Evolutionary conservation across 2,888 invertebrate genomes (phyloP), one percentile per base, ranked within the genome.

Genomic region (Nysson spinosus): DNA sequence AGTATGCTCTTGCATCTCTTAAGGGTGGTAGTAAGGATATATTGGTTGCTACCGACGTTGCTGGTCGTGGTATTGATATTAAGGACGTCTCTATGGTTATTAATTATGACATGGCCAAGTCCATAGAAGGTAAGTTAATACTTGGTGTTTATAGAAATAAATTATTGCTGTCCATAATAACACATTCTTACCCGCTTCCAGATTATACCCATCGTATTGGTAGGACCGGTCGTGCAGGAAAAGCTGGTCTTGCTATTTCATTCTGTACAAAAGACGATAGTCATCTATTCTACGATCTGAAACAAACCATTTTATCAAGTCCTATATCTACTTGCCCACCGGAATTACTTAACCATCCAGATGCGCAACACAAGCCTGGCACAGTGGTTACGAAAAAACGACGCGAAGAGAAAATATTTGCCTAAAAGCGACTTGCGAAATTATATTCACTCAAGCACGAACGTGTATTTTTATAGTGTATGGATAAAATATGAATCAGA

Each of bases 51-150:
- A 99, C 99, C 0, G 99, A 99, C 88, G 99, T 99, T 0, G 99
- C 99, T 75, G 99, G 99, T 77, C 95, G 99, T 91, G 99, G 99
- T 96, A 99, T 99, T 76, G 99, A 99, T 85, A 99, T 99, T 85
- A 99, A 99, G 87, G 99, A 99, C 87, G 99, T 99, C 1, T 97
- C 98, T 4, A 91, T 99, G 88, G 99, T 99, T 68, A 96, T 99
- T 80, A 99, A 99, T 88, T 99, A 99, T 82, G 99, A 99, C 85
- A 99, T 99, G 99, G 98, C 99, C 0, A 99, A 99, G 88, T 93
- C 94, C 12, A 99, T 99, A 82, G 99, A 99, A 90, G 93, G 93
- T 92, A 85, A 77, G 57, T 44, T 40, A 20, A 30, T 19, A 11
- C 24, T 11, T 30, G 4, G 3, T n/a, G 3, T 1, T n/a, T 14